Percentiles rank a stretch among this genome's conserved stretches.
Evolutionary conservation across 2,113 vertebrate species (phyloP).

Genomic region (Pygoscelis adeliae): DNA sequence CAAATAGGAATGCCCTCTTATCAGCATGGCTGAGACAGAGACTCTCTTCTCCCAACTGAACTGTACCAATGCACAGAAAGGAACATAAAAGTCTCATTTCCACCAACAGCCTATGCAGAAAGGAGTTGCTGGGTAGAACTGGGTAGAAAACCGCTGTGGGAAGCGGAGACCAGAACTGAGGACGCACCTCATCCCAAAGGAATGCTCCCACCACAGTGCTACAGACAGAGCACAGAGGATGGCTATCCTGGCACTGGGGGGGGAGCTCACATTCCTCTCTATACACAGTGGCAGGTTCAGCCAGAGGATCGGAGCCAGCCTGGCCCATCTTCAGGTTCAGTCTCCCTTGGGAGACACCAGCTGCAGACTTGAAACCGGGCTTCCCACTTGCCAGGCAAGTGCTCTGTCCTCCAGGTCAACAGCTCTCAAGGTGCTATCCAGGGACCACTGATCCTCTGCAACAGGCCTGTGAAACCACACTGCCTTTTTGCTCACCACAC

Average conservation of each 20-base stretch:
- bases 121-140: background rate
- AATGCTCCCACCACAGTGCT: background rate
- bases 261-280: background rate
- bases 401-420: background rate
- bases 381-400: background rate
- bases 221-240: background rate
- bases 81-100: background rate
- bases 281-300: background rate
- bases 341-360: background rate
- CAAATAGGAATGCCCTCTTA: background rate
- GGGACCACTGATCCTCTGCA: background rate
- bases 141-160: background rate
- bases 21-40: background rate
- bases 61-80: accelerated
- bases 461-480: background rate
- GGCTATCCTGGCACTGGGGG: background rate
- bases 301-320: background rate
- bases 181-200: background rate
- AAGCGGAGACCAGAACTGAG: background rate
- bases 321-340: background rate
- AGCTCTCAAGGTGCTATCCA: background rate
- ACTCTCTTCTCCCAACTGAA: background rate
- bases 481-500: background rate
- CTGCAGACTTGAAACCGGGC: background rate
- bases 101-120: background rate